Evolutionary conservation across 2,113 vertebrate genomes (phyloP).

Genomic region (Carlito syrichta): DNA sequence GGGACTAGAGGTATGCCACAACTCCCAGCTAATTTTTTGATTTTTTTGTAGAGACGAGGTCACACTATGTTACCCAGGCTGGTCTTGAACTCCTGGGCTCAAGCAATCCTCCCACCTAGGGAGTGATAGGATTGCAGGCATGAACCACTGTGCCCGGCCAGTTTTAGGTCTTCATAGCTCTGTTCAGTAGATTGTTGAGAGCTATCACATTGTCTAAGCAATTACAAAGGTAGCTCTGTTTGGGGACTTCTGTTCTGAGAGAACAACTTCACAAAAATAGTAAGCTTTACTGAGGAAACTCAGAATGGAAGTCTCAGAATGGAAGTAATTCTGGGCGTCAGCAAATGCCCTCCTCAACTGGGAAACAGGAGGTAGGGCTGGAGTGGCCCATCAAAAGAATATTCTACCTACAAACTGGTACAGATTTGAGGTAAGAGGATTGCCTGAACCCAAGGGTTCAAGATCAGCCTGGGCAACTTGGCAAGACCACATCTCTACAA

Average conservation of each 20-base stretch:
- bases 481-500: no score
- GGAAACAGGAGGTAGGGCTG: background rate
- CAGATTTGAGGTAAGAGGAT: no score
- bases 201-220: background rate
- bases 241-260: background rate
- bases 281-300: background rate
- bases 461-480: no score
- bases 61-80: background rate
- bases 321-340: background rate
- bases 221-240: background rate
- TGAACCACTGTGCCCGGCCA: no score
- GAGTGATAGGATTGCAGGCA: no score
- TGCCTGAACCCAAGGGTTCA: no score
- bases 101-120: background rate
- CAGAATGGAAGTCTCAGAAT: no score
- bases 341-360: background rate
- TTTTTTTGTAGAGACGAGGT: background rate
- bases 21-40: background rate
- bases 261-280: background rate
- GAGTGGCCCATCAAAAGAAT: background rate
- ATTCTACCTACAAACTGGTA: background rate
- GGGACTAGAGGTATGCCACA: background rate
- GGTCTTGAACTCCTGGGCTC: background rate
- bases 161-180: background rate
- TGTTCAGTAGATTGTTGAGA: background rate